Evolutionary conservation across 2,797 vertebrate genomes (phyloP).

Genomic region (Tokudaia muenninki): DNA sequence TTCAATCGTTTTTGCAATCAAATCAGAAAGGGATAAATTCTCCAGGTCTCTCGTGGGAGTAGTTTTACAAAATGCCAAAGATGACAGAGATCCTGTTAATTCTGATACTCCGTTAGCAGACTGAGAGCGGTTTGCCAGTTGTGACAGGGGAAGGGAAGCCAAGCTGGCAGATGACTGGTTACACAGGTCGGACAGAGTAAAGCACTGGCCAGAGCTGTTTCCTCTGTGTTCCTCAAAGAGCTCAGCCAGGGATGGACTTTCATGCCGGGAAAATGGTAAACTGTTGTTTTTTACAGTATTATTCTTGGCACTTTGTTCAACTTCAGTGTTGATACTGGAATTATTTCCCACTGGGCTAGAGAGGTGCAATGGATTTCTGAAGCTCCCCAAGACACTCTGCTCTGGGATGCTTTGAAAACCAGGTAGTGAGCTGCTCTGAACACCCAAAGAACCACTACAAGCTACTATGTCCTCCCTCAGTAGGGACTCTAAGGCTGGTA

Average conservation of each 20-base stretch:
- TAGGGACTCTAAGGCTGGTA: constrained; percentile 85
- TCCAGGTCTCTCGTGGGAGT: constrained; percentile 85
- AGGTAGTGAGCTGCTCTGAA: constrained; percentile 71
- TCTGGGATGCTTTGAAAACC: constrained; percentile 74
- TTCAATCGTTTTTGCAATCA: constrained; percentile 88
- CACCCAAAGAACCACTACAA: constrained; percentile 84
- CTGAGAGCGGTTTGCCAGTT: constrained; percentile 86
- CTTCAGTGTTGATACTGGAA: constrained; percentile 83
- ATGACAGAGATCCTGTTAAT: constrained; percentile 89
- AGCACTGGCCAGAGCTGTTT: constrained; percentile 84
- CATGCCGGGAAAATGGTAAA: constrained; percentile 84
- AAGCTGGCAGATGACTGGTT: constrained; percentile 79
- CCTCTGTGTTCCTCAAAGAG: constrained; percentile 93
- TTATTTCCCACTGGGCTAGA: constrained; percentile 87
- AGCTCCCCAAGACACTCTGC: constrained; percentile 67
- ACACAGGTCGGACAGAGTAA: constrained; percentile 85
- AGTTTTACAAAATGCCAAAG: constrained; percentile 87
- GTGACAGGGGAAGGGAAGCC: constrained; percentile 88
- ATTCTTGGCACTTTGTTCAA: constrained; percentile 85
- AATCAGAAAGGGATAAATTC: constrained; percentile 87
- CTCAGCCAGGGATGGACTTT: constrained; percentile 92
- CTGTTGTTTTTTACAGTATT: constrained; percentile 78
- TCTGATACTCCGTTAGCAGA: constrained; percentile 85
- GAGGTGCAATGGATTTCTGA: constrained; percentile 83
- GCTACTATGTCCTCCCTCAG: constrained; percentile 72